Percentiles rank a stretch among this genome's conserved stretches.
phyloP scores from a whole-genome alignment of 2,113 vertebrate species.

The Aspidoscelis tigris region DNA sequence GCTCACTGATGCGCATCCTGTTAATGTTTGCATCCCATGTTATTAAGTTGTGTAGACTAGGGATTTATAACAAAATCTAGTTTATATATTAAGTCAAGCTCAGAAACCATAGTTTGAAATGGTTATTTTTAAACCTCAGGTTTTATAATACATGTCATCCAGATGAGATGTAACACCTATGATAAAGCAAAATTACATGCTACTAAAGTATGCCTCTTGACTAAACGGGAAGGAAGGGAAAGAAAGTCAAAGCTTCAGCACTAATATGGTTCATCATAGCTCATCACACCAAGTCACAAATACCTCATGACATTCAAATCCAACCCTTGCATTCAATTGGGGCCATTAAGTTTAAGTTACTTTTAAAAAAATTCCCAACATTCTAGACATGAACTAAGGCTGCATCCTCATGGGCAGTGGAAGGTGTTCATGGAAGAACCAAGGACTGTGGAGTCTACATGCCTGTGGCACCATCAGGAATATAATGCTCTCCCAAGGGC shows the following conservation, averaged over 20 bases:
- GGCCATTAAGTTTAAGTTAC: not conserved
- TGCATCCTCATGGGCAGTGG: no score
- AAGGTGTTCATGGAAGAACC: not conserved
- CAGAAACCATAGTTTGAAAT: not conserved
- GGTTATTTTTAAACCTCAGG: not conserved
- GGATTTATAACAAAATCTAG: no score
- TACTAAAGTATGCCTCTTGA: not conserved
- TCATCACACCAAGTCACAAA: not conserved
- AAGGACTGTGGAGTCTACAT: not conserved
- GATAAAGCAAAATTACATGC: not conserved
- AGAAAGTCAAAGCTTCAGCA: no score
- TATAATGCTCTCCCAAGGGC: not conserved
- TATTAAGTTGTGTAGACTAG: no score
- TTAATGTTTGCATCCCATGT: no score
- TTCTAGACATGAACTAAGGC: not conserved
- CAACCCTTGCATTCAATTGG: not conserved
- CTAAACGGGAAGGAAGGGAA: no score
- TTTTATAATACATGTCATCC: not conserved
- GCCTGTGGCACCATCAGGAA: no score
- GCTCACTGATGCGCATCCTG: no score
- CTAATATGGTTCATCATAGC: not conserved
- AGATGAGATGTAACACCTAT: not conserved
- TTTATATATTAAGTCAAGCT: not conserved
- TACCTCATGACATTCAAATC: not conserved
- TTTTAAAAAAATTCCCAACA: conserved; percentile 16